phyloP scores from a whole-genome alignment of 2,888 invertebrate species.

The Stegophylla sp. region DNA sequence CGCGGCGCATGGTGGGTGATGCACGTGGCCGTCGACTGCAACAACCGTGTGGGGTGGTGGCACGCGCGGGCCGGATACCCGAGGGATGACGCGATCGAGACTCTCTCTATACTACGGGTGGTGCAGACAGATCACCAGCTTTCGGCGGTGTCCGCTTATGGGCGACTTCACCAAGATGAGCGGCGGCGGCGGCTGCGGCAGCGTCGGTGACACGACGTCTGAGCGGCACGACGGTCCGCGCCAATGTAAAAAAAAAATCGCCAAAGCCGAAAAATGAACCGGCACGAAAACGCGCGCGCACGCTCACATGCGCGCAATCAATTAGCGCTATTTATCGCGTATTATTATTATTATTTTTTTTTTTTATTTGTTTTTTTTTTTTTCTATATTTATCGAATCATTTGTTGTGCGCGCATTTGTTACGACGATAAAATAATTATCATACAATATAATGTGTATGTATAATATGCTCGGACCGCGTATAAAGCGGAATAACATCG shows the following conservation, averaged over 20 bases:
- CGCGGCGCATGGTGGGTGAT: no score
- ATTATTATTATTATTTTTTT: no score
- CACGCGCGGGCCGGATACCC: no score
- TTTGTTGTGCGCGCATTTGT: neutral
- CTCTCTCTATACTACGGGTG: no score
- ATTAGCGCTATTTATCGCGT: conserved; percentile 6
- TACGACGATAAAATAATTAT: no score
- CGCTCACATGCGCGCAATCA: conserved; percentile 6
- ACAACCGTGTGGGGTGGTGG: neutral
- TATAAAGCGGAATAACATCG: no score
- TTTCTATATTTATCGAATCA: neutral
- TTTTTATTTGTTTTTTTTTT: neutral
- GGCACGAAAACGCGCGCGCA: neutral
- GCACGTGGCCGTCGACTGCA: no score
- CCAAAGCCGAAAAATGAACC: neutral
- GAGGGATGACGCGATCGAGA: no score
- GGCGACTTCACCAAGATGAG: neutral
- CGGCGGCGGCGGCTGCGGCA: neutral
- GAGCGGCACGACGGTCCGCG: conserved; percentile 45
- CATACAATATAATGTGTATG: no score
- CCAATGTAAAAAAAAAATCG: conserved; percentile 24
- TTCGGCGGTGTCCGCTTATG: neutral
- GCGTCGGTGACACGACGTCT: neutral
- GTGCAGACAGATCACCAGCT: no score
- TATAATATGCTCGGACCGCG: no score